Base-by-base conservation (phyloP, 2,797 vertebrate species). In the Triplophysa yarkandensis region DNA sequence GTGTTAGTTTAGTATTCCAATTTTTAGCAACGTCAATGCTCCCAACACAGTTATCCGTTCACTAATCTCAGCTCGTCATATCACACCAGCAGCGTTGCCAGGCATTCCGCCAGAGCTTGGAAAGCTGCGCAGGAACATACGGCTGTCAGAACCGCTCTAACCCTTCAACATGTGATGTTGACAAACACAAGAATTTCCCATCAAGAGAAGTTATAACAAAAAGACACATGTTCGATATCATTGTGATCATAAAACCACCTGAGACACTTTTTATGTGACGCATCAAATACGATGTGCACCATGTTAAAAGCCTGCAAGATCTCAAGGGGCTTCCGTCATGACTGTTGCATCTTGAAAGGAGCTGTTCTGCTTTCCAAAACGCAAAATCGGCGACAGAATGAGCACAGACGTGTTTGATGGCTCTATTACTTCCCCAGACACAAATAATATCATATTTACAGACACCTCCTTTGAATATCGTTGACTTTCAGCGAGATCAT, bases 131-230 rank as follows among this genome's bases (percentile, higher is more conserved):
- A 69, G 70, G 67, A 83, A 78, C 83, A 75, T 55, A 81, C 57
- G 11, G 77, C 77, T 58, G 76, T 81, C 84, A 85, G 62, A 65
- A 77, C 85, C 80, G 79, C 55, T 54, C 62, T 23, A 19, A n/a
- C 25, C 2, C 78, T 79, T 74, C 77, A 80, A 71, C 68, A 79
- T 81, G 77, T 74, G 83, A 87, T 82, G 80, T 79, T 84, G 77
- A 81, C 73, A 60, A 70, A 76, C 80, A 82, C 68, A 71, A 71
- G 74, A 66, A 83, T 69, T 78, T 72, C 77, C 27, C 83, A 77
- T 84, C 32, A 48, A 73, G 52, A 75, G 79, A 48, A 21, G 4
- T 77, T 65, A 67, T 48, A 25, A 43, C 5, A 62, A 70, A 11
- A 30, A 21, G 65, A 76, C 71, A 70, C 46, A 74, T 25, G 6